Percentiles rank a stretch among this genome's conserved stretches.
phyloP scores from a whole-genome alignment of 2,888 invertebrate species.

The Cabera pusaria region DNA sequence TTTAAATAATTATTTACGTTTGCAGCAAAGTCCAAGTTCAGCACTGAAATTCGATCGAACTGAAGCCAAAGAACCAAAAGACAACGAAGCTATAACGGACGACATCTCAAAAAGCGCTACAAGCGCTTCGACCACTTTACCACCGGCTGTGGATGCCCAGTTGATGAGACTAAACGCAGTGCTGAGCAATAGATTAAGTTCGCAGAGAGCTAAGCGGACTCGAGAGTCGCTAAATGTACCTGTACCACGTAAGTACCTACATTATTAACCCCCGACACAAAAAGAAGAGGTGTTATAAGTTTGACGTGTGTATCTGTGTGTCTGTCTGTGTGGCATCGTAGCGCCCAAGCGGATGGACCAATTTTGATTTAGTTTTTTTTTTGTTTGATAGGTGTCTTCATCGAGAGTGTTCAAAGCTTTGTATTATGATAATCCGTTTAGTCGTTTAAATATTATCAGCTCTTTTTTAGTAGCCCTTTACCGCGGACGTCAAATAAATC shows the following conservation, averaged over 20 bases:
- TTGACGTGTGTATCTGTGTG: too few species aligned
- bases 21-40: constrained; percentile 37
- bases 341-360: too few species aligned
- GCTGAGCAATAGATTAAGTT: constrained; percentile 60
- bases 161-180: constrained; percentile 76
- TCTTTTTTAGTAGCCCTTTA: too few species aligned
- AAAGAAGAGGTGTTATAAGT: too few species aligned
- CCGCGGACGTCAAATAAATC: too few species aligned
- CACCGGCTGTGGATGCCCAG: constrained; percentile 65
- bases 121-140: constrained; percentile 37
- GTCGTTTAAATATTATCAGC: too few species aligned
- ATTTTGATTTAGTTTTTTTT: too few species aligned
- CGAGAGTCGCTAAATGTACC: constrained; percentile 47
- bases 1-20: background rate
- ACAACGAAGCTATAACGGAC: constrained; percentile 14
- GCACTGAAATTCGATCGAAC: constrained; percentile 19
- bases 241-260: constrained; percentile 42
- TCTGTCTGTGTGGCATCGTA: too few species aligned
- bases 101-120: constrained; percentile 34
- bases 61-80: constrained; percentile 14
- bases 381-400: too few species aligned
- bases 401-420: too few species aligned
- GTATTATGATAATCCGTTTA: too few species aligned
- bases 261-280: too few species aligned
- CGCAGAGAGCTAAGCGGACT: constrained; percentile 52